Base-by-base conservation (phyloP, 92 coral and sea anemone genomes). In the Palythoa grandiflora region DNA sequence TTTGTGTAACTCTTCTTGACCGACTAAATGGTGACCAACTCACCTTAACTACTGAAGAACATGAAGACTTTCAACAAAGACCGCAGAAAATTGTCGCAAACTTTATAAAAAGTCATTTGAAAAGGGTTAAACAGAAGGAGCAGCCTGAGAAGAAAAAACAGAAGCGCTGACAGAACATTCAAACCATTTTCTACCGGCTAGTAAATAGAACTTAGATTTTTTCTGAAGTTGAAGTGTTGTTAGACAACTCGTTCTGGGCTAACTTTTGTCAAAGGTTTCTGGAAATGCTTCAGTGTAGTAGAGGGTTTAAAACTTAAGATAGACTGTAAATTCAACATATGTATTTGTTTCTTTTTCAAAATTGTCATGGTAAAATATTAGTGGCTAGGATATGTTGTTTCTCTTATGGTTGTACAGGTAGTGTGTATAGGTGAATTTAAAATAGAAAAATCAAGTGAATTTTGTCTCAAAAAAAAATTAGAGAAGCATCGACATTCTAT, bases 1-100 rank as follows among this genome's bases (percentile, higher is more conserved):
- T 97, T 53, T 97, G 99, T 87, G 99, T 97, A 21, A 94, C 99
- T 14, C 93, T 97, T 17, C 73, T 97, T 21, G 93, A 97, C 75
- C 87, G 99, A 71, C 89, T 97, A 2, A 86, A 79, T 15, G 94
- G 97, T 2, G 99, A 97, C 73, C 99, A 97, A 84, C 94, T 97
- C 7, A 19, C 15, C 28, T 79, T 95, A 35, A 86, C 91, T 2
- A 79, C 88, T 50, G 89, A 95, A 52, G 77, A 92, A 61, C 98
- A 91, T 38, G 96, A 95, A 39, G 99, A 95, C 36, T 95, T 88
- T 76, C 94, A 97, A 87, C 84, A 83, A 61, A 90, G 99, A 60
- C 99, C 99, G 16, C 95, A 93, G 73, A 89, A 63, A 87, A 92
- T 97, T 76, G 93, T 97, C 17, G 83, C 94, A 6, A 92, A 91